Conservation (phyloP, 2,888 invertebrate species). For the Tetrapedia diversipes region DNA sequence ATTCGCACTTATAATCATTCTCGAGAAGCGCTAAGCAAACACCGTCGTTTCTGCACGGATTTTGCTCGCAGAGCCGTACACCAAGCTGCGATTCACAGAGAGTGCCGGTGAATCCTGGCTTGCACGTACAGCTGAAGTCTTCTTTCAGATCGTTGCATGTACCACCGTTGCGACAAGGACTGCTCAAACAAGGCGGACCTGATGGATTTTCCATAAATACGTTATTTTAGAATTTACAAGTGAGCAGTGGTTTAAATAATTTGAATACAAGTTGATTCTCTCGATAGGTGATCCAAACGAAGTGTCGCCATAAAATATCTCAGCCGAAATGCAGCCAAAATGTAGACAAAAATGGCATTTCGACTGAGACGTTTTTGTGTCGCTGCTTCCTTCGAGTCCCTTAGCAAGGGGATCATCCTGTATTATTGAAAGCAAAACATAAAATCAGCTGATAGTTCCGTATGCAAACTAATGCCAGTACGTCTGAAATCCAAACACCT, state of each 20-base stretch:
- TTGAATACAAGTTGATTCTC: too few species aligned
- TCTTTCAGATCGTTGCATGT: conserved; percentile 88
- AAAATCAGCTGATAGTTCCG: too few species aligned
- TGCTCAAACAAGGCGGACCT: conserved; percentile 88
- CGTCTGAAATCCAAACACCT: conserved; percentile 31
- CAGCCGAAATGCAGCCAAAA: too few species aligned
- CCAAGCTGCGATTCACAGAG: conserved; percentile 90
- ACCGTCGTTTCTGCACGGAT: conserved; percentile 92
- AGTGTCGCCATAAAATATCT: too few species aligned
- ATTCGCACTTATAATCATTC: conserved; percentile 83
- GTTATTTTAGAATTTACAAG: neutral
- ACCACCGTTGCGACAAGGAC: conserved; percentile 90
- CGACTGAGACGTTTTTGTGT: too few species aligned
- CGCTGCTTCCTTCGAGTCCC: too few species aligned
- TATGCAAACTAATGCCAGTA: neutral
- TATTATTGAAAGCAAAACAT: too few species aligned
- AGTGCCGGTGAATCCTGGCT: conserved; percentile 86
- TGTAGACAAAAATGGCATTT: too few species aligned
- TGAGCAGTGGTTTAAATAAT: neutral
- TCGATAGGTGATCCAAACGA: too few species aligned
- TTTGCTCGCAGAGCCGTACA: conserved; percentile 88
- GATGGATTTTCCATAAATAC: conserved; percentile 59
- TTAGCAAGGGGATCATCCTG: too few species aligned
- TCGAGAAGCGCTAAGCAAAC: conserved; percentile 88
- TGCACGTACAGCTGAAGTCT: conserved; percentile 89